These are phyloP conservation scores for Colletes latitarsis DNA, from an alignment of 1,140 invertebrate genomes.

Conservation along the genomic window DNA sequence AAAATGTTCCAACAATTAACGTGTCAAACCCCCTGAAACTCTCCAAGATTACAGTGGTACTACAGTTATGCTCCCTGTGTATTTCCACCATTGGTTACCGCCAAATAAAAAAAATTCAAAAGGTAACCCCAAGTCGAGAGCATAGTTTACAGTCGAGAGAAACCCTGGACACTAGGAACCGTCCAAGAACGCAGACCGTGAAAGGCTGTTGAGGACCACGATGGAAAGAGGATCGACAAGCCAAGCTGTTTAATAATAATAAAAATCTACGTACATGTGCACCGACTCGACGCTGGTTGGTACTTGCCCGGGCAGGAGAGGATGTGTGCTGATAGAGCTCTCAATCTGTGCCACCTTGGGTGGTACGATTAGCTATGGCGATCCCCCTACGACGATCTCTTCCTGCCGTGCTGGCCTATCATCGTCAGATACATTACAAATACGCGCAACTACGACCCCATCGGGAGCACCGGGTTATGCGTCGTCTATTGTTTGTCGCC, in stretches of 20 bases:
- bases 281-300: constrained; percentile 33
- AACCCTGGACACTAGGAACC: too few relatives aligned
- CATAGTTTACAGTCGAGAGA: too few relatives aligned
- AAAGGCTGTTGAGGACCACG: neutral
- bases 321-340: constrained; percentile 78
- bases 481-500: constrained; percentile 66
- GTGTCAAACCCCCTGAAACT: too few relatives aligned
- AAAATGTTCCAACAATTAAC: too few relatives aligned
- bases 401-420: constrained; percentile 74
- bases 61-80: too few relatives aligned
- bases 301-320: constrained; percentile 67
- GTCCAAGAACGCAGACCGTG: too few relatives aligned
- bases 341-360: constrained; percentile 81
- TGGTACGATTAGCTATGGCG: constrained; percentile 80
- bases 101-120: too few relatives aligned
- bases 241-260: constrained; percentile 2
- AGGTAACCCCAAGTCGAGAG: too few relatives aligned
- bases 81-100: too few relatives aligned
- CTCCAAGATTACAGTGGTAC: too few relatives aligned
- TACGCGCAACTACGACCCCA: constrained; percentile 66
- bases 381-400: constrained; percentile 78
- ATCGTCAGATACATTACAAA: constrained; percentile 64
- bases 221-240: neutral
- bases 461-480: constrained; percentile 62
- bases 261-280: constrained; percentile 26